A percentile compares a stretch with the other conserved stretches of the same genome.
Evolutionary conservation across 1,140 invertebrate species (phyloP).

Genomic region (Lepidurus packardi): DNA sequence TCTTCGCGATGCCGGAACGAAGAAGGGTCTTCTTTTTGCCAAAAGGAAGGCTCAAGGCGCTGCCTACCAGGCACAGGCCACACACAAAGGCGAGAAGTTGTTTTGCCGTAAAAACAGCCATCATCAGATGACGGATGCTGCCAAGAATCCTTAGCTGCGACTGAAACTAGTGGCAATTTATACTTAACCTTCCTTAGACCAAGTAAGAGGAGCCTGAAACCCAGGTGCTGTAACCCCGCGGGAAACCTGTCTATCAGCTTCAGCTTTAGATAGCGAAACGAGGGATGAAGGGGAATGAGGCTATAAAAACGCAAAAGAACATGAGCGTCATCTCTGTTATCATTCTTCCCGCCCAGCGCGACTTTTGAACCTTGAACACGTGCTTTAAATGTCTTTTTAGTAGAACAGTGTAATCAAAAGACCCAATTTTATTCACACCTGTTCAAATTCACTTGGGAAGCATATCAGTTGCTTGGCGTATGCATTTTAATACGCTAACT

Average conservation of each 20-base stretch:
- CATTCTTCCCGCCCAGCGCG: background rate
- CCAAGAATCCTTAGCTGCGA: background rate
- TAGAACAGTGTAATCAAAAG: background rate
- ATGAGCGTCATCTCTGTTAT: background rate
- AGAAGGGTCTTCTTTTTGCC: background rate
- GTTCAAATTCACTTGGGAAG: constrained; percentile 9
- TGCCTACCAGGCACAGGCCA: background rate
- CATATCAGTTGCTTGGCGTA: background rate
- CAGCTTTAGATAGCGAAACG: background rate
- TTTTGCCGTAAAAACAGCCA: background rate
- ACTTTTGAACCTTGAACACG: background rate
- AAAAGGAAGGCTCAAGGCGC: background rate
- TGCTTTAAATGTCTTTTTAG: background rate
- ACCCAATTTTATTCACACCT: background rate
- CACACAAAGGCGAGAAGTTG: background rate
- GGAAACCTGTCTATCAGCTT: background rate
- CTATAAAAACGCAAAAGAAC: background rate
- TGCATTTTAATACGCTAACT: background rate
- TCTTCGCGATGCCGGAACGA: background rate
- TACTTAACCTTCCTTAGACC: background rate
- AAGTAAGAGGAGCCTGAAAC: background rate
- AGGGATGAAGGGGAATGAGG: background rate
- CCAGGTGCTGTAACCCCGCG: background rate
- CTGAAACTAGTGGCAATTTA: background rate
- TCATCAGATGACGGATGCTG: background rate